Evolutionary conservation across 2,888 invertebrate genomes (phyloP).

Genomic region (Minunthozetes semirufus): DNA sequence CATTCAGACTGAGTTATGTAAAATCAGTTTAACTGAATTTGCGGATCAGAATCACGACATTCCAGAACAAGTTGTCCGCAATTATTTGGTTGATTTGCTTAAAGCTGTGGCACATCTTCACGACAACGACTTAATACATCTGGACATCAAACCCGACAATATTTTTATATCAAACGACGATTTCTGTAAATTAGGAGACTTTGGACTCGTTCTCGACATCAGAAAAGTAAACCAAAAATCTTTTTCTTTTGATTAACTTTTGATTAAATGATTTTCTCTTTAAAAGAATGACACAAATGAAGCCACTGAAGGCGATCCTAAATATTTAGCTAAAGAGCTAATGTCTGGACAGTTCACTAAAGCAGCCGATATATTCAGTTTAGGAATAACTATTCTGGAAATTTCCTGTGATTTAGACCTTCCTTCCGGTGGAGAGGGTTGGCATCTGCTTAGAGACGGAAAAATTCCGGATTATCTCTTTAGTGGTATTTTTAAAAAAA

Average conservation of each 20-base stretch:
- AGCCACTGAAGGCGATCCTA: constrained; percentile 65
- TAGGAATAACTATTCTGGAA: constrained; percentile 66
- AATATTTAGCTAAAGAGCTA: constrained; percentile 67
- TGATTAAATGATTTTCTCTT: constrained; percentile 18
- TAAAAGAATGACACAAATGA: constrained; percentile 53
- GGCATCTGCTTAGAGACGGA: constrained; percentile 58
- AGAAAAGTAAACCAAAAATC: constrained; percentile 27
- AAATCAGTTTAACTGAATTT: constrained; percentile 55
- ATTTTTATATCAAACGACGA: constrained; percentile 61
- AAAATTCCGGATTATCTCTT: constrained; percentile 40
- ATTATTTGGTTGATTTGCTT: constrained; percentile 59
- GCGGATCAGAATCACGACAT: constrained; percentile 55
- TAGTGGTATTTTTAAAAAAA: constrained; percentile 35
- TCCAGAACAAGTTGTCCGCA: constrained; percentile 59
- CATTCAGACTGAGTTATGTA: constrained; percentile 65
- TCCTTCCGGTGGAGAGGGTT: constrained; percentile 61
- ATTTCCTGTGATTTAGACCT: constrained; percentile 63
- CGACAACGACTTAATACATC: constrained; percentile 60
- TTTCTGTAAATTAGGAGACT: constrained; percentile 65
- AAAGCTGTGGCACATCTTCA: constrained; percentile 63
- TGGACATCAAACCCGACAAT: constrained; percentile 72
- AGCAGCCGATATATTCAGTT: constrained; percentile 66
- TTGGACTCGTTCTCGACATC: constrained; percentile 63
- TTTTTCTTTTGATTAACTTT: neutral
- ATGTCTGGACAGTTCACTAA: constrained; percentile 60